Conservation (phyloP, 2,113 vertebrate species). For the Trogon surrucura region DNA sequence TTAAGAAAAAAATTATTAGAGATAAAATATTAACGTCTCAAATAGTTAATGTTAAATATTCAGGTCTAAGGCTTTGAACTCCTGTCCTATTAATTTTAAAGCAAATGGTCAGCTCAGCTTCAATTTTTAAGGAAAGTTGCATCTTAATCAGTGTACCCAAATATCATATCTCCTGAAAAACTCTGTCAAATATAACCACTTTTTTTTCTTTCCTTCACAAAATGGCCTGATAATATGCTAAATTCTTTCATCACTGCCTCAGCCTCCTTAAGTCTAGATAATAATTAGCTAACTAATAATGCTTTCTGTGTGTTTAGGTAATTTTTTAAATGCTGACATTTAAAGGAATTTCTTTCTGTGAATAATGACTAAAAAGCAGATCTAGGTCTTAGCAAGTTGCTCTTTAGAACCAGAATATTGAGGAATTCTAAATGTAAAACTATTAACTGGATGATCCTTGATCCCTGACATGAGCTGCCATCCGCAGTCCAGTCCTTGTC, state of each 20-base stretch:
- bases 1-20: neutral
- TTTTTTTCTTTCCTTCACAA: neutral
- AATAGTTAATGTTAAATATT: neutral
- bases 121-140: neutral
- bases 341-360: neutral
- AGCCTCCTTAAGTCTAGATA: neutral
- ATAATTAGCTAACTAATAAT: slow-evolving; percentile 40
- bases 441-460: slow-evolving; percentile 74
- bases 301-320: slow-evolving; percentile 44
- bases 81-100: neutral
- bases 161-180: neutral
- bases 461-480: slow-evolving; percentile 71
- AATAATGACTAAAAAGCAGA: slow-evolving; percentile 27
- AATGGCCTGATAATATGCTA: neutral
- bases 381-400: slow-evolving; percentile 39
- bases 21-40: neutral
- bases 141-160: neutral
- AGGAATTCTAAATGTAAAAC: slow-evolving; percentile 57
- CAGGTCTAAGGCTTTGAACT: neutral
- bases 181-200: neutral
- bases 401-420: slow-evolving; percentile 41
- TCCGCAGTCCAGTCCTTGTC: slow-evolving; percentile 46
- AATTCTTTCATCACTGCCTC: neutral
- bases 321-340: slow-evolving; percentile 6
- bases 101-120: neutral